Base-by-base conservation (phyloP, 2,888 invertebrate genomes). In the Melinopterus prodromus region DNA sequence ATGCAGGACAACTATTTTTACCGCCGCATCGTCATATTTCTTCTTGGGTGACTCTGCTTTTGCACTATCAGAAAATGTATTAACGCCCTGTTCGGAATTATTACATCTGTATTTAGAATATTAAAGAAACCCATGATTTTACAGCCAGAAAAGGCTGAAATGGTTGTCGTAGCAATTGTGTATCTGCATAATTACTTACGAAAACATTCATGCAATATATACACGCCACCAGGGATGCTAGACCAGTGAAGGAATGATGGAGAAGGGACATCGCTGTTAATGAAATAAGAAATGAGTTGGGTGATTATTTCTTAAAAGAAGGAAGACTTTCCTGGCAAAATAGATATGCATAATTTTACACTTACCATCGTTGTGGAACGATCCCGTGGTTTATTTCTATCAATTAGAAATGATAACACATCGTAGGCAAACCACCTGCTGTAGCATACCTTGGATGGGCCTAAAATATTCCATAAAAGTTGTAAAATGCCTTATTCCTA, bases 11-110 rank as follows among this genome's bases (percentile, higher is more conserved):
- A 4, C 16, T 78, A 26, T 6, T 53, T 77, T 38, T 81, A 71
- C 82, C 86, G 79, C 80, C 79, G 16, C 15, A 16, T 71, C 69
- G 7, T 82, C 84, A 26, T 84, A 83, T 72, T 81, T 85, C 53
- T 80, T 85, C 71, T 7, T 84, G 26, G 84, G 80, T 74, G 85
- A 85, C 80, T 83, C 83, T 74, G 84, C 85, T 69, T 85, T 86
- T 81, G 78, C 84, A 9, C 71, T 83, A 9, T 16, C n/a, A 12
- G 16, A 71, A 16, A 71, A 77, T 75, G 16, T 83, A 3, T 80
- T 82, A 80, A 82, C 80, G 80, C 82, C 82, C 9, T 83, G 70
- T 74, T 5, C 83, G n/a, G 81, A 82, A 81, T n/a, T n/a, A n/a
- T n/a, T n/a, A n/a, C n/a, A n/a, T n/a, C n/a, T n/a, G n/a, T n/a